Conservation (phyloP, 1,140 invertebrate species). For the Nasonia longicornis region DNA sequence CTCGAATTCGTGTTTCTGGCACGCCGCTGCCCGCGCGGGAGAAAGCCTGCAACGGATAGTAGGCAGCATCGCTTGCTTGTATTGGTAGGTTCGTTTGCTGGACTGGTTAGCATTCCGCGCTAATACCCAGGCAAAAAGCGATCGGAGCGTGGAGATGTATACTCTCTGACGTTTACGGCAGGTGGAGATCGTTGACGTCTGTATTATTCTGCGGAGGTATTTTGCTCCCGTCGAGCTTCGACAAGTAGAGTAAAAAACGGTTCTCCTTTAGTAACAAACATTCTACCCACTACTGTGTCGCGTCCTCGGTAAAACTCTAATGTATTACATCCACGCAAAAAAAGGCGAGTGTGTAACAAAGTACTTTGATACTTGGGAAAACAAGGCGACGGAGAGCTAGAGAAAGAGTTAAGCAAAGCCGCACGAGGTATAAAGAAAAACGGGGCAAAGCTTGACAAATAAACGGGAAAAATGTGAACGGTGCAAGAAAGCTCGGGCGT, state of each 20-base stretch:
- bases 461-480: not conserved
- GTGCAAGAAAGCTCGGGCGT: not conserved
- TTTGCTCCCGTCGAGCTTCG: not conserved
- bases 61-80: not conserved
- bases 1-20: constrained; percentile 51
- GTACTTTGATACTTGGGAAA: not conserved
- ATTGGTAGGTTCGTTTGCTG: not conserved
- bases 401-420: not conserved
- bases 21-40: not conserved
- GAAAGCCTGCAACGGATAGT: not conserved
- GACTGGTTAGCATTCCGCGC: not conserved
- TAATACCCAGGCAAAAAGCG: not conserved
- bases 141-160: not conserved
- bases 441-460: constrained; percentile 3
- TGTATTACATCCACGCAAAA: too few relatives aligned
- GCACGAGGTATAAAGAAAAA: not conserved
- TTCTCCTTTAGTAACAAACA: too few relatives aligned
- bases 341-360: not conserved
- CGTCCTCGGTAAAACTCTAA: too few relatives aligned
- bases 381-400: not conserved
- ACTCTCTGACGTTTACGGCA: not conserved
- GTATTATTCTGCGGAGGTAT: not conserved
- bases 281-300: too few relatives aligned
- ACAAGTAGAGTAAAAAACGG: too few relatives aligned
- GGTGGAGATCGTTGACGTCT: not conserved